Evolutionary conservation across 2,797 vertebrate genomes (phyloP).

Genomic region (Helostoma temminkii): DNA sequence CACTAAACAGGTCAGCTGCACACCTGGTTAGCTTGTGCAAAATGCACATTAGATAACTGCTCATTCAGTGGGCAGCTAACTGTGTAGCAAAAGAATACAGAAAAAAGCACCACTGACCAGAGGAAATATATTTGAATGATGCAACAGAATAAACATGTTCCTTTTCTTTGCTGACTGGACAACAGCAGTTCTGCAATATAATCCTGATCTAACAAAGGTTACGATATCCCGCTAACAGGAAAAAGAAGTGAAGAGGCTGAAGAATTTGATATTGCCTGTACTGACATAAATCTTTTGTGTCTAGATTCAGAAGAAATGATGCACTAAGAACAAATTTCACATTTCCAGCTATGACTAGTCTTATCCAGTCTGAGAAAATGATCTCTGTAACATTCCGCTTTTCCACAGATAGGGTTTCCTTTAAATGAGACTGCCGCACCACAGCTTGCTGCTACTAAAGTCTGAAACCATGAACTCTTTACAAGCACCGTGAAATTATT

Average conservation of each 20-base stretch:
- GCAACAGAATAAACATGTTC: background rate
- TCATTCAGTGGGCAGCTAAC: background rate
- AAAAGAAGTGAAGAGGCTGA: background rate
- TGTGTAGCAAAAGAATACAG: background rate
- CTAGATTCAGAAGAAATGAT: background rate
- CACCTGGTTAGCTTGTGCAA: background rate
- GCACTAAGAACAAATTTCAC: background rate
- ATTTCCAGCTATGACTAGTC: background rate
- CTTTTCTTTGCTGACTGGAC: slow-evolving; percentile 1
- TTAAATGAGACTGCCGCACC: too few relatives aligned
- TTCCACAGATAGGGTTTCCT: too few relatives aligned
- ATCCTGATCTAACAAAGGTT: background rate
- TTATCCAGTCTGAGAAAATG: background rate
- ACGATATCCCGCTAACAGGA: background rate
- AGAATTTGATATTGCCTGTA: background rate
- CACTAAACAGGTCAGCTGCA: background rate
- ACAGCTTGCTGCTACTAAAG: background rate
- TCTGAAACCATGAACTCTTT: slow-evolving; percentile 2
- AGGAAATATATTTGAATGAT: background rate
- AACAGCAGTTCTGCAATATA: slow-evolving; percentile 21
- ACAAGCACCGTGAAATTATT: too few relatives aligned
- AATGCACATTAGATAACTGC: background rate
- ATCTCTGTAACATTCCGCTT: background rate
- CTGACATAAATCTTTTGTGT: too few relatives aligned
- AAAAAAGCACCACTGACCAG: background rate